Evolutionary conservation across 2,113 vertebrate genomes (phyloP).

Genomic region (Prochilodus magdalenae): DNA sequence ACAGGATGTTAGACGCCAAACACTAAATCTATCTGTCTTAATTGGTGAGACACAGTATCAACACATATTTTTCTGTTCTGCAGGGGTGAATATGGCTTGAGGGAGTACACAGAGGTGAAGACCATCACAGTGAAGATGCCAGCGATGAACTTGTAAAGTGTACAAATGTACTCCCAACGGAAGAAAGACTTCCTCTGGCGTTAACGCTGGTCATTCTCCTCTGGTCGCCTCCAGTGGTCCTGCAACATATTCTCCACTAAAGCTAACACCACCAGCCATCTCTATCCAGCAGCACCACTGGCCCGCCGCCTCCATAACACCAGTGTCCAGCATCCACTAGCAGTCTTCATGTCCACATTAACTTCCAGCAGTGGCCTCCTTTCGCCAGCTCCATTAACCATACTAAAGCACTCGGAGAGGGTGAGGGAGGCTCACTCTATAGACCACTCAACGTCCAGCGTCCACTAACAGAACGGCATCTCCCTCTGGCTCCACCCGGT

Average conservation of each 20-base stretch:
- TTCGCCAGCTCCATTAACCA: slow-evolving; percentile 73
- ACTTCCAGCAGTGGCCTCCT: slow-evolving; percentile 46
- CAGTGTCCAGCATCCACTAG: slow-evolving; percentile 43
- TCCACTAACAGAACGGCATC: slow-evolving; percentile 52
- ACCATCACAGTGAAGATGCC: slow-evolving; percentile 96
- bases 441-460: slow-evolving; percentile 33
- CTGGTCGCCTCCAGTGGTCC: slow-evolving; percentile 61
- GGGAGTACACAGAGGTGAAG: slow-evolving; percentile 97
- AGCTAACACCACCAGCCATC: slow-evolving; percentile 51
- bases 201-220: slow-evolving; percentile 59
- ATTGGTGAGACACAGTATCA: neutral
- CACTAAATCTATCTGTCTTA: neutral
- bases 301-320: slow-evolving; percentile 33
- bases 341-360: slow-evolving; percentile 53
- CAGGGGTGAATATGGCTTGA: slow-evolving; percentile 93
- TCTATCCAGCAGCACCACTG: slow-evolving; percentile 52
- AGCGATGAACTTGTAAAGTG: slow-evolving; percentile 91
- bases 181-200: slow-evolving; percentile 61
- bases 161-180: slow-evolving; percentile 48
- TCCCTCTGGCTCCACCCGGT: slow-evolving; percentile 16
- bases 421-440: slow-evolving; percentile 56
- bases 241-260: slow-evolving; percentile 45
- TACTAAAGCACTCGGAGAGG: slow-evolving; percentile 80
- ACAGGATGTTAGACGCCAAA: no score
- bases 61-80: slow-evolving; percentile 27